phyloP scores from a whole-genome alignment of 2,888 invertebrate species.

The Portevinia maculata region DNA sequence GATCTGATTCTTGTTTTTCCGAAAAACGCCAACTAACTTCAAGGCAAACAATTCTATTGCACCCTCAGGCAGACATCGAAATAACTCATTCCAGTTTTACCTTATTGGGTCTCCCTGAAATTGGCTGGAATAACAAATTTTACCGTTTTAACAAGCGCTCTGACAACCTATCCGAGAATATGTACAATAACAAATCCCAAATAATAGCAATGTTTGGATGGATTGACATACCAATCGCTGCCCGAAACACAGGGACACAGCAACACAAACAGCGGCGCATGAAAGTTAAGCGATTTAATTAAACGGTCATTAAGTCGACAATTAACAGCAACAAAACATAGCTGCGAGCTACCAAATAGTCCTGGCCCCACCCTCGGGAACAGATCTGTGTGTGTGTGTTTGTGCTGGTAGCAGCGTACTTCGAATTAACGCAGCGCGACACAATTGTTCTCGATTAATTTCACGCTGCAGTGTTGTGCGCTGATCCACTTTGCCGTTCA shows the following conservation, averaged over 20 bases:
- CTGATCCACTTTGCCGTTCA: constrained; percentile 63
- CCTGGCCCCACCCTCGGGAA: constrained; percentile 40
- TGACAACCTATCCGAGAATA: constrained; percentile 52
- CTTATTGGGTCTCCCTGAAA: constrained; percentile 5
- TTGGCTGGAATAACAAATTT: constrained; percentile 52
- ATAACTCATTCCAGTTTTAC: background rate
- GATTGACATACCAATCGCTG: constrained; percentile 18
- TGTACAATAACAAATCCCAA: constrained; percentile 41
- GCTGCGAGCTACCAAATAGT: constrained; percentile 66
- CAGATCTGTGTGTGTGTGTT: constrained; percentile 9
- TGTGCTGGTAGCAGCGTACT: constrained; percentile 45
- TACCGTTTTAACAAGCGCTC: constrained; percentile 39
- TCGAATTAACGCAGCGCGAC: constrained; percentile 73
- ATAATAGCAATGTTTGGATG: constrained; percentile 19
- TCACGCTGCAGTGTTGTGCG: constrained; percentile 72
- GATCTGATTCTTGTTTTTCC: background rate
- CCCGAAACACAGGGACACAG: constrained; percentile 36
- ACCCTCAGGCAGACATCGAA: background rate
- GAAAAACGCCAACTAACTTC: background rate
- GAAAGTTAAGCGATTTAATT: constrained; percentile 80
- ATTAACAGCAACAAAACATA: constrained; percentile 79
- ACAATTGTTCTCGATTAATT: constrained; percentile 74
- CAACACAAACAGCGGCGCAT: constrained; percentile 39
- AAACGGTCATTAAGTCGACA: constrained; percentile 81
- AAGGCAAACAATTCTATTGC: background rate